A percentile compares a stretch with the other conserved stretches of the same genome.
Conservation (phyloP, 2,797 vertebrate genomes). For the Lithobates pipiens region DNA sequence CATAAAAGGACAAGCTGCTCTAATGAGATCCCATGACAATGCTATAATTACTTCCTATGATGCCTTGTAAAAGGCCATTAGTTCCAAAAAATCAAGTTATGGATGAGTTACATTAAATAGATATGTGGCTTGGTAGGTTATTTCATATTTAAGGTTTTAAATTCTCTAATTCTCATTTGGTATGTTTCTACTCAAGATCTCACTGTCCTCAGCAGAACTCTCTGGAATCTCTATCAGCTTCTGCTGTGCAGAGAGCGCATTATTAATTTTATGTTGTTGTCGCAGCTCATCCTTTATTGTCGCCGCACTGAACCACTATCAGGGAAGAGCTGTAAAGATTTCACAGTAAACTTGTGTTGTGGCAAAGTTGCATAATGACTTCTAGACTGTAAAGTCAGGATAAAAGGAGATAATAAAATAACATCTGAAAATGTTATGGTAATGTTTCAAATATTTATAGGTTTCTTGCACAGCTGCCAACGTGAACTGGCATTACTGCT, state of each 20-base stretch:
- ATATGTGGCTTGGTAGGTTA: not conserved
- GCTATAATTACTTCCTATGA: too few species aligned
- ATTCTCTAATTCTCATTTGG: not conserved
- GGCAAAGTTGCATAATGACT: slow-evolving; percentile 38
- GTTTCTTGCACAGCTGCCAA: slow-evolving; percentile 43
- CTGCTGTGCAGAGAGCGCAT: not conserved
- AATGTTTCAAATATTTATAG: slow-evolving; percentile 51
- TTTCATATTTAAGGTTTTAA: not conserved
- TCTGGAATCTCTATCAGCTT: slow-evolving; percentile 23
- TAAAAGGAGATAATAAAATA: slow-evolving; percentile 37
- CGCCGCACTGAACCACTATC: not conserved
- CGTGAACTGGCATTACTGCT: slow-evolving; percentile 17
- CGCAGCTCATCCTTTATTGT: slow-evolving; percentile 34
- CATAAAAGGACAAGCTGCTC: too few species aligned
- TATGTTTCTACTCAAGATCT: not conserved
- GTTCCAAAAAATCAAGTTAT: too few species aligned
- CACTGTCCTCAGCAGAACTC: not conserved
- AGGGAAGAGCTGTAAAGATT: slow-evolving; percentile 9
- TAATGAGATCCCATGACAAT: too few species aligned
- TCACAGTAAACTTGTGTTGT: slow-evolving; percentile 21
- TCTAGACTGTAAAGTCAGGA: slow-evolving; percentile 36
- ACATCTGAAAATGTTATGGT: slow-evolving; percentile 30
- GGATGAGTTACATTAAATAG: too few species aligned
- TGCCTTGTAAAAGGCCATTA: too few species aligned
- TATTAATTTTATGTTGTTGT: slow-evolving; percentile 4